Percentiles rank a stretch among this genome's conserved stretches.
phyloP scores from a whole-genome alignment of 2,113 vertebrate genomes.

The Larimichthys crocea region DNA sequence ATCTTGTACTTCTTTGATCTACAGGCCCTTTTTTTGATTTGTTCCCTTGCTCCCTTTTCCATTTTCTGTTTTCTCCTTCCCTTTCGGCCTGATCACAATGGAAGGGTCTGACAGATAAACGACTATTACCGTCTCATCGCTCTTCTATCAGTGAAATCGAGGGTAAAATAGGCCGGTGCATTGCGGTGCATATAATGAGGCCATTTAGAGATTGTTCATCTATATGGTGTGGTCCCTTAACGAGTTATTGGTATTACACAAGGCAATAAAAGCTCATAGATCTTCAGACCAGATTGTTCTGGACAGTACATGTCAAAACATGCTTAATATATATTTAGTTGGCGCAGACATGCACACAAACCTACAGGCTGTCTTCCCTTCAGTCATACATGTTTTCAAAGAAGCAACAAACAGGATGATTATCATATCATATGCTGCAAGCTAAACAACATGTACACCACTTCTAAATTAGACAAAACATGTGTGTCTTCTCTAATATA shows the following conservation, averaged over 20 bases:
- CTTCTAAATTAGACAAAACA: not conserved
- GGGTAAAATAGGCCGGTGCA: conserved; percentile 39
- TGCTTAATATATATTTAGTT: conserved; percentile 23
- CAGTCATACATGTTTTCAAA: not conserved
- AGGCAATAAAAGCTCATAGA: conserved; percentile 46
- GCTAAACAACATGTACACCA: not conserved
- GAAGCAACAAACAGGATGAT: not conserved
- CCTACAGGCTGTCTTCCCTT: not conserved
- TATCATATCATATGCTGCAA: not conserved
- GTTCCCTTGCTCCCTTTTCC: conserved; percentile 21
- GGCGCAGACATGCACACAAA: not conserved
- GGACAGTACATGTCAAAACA: conserved; percentile 40
- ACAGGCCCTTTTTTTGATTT: conserved; percentile 8
- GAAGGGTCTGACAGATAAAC: conserved; percentile 55
- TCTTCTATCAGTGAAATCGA: conserved; percentile 48
- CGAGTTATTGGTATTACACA: conserved; percentile 51
- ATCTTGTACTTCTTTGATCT: conserved; percentile 32
- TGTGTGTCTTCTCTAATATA: not conserved
- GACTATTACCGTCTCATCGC: conserved; percentile 48
- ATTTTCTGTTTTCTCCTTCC: conserved; percentile 32
- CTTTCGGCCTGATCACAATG: conserved; percentile 22
- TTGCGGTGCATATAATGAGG: conserved; percentile 72
- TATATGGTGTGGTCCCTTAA: conserved; percentile 42
- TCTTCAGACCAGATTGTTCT: conserved; percentile 34
- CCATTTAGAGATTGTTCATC: conserved; percentile 68